phyloP scores from a whole-genome alignment of 2,888 invertebrate species.

The Idaea aversata region DNA sequence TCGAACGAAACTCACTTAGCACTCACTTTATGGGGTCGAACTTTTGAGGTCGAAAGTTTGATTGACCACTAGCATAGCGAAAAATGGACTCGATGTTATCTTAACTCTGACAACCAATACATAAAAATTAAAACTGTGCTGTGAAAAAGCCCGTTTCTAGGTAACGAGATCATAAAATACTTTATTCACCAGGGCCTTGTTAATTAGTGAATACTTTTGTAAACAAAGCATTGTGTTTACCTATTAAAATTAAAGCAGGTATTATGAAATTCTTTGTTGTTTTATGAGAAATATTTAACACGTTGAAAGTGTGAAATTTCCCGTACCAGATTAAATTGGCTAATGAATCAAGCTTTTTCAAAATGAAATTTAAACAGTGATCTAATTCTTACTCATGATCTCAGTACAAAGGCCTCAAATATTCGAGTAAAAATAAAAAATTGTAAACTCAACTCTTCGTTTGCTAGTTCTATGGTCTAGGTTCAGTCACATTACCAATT shows the following conservation, averaged over 20 bases:
- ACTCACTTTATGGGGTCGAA: slow-evolving; percentile 6
- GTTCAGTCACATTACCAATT: too few relatives aligned
- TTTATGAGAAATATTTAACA: neutral
- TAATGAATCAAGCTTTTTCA: neutral
- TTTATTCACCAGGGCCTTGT: neutral
- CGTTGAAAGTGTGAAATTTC: neutral
- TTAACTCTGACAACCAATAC: neutral
- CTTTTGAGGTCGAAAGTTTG: neutral
- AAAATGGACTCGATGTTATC: neutral
- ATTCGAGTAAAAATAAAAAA: neutral
- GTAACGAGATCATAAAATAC: neutral
- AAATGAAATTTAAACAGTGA: too few relatives aligned
- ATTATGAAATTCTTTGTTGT: slow-evolving; percentile 1
- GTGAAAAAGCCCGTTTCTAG: neutral
- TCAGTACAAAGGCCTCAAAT: neutral
- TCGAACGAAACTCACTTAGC: slow-evolving; percentile 21
- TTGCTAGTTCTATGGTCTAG: neutral
- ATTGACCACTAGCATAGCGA: neutral
- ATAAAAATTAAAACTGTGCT: neutral
- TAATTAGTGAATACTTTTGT: neutral
- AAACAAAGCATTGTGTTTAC: neutral
- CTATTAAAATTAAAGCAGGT: neutral
- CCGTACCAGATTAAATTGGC: neutral
- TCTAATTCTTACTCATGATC: neutral
- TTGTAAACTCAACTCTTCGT: neutral